phyloP scores from a whole-genome alignment of 2,797 vertebrate species.

The Toxotes lorentzi region DNA sequence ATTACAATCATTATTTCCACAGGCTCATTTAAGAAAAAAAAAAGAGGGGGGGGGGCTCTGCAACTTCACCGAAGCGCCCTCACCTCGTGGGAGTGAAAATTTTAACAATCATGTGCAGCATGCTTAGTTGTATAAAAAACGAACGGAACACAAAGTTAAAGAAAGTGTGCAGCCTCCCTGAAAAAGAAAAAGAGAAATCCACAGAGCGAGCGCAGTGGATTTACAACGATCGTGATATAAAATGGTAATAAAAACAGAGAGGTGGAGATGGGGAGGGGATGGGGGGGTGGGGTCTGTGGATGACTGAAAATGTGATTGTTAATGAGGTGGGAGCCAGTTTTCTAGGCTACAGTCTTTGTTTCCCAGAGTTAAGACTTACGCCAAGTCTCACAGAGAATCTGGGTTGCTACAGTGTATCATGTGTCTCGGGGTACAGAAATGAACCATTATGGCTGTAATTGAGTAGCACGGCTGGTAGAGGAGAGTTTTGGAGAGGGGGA shows the following conservation, averaged over 20 bases:
- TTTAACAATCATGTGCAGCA: slow-evolving; percentile 76
- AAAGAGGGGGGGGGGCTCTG: slow-evolving; percentile 49
- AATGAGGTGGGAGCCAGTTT: slow-evolving; percentile 82
- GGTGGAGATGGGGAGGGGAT: slow-evolving; percentile 28
- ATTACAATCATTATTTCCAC: slow-evolving; percentile 89
- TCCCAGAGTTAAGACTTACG: slow-evolving; percentile 70
- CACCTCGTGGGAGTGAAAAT: slow-evolving; percentile 79
- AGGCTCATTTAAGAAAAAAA: slow-evolving; percentile 71
- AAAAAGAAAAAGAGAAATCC: slow-evolving; percentile 50
- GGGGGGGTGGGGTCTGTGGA: slow-evolving; percentile 35
- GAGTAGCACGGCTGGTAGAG: slow-evolving; percentile 65
- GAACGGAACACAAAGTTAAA: slow-evolving; percentile 46
- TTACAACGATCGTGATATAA: slow-evolving; percentile 72
- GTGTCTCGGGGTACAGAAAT: slow-evolving; percentile 80
- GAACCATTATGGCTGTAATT: slow-evolving; percentile 79
- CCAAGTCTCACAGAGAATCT: slow-evolving; percentile 81
- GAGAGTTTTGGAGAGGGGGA: slow-evolving; percentile 53
- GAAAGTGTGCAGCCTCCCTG: slow-evolving; percentile 53
- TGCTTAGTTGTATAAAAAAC: slow-evolving; percentile 63
- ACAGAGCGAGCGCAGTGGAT: slow-evolving; percentile 47
- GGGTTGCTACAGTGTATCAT: slow-evolving; percentile 76
- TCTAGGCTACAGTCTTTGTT: slow-evolving; percentile 78
- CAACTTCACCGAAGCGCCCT: slow-evolving; percentile 72
- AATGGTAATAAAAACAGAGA: slow-evolving; percentile 72
- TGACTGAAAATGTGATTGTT: slow-evolving; percentile 78